These are phyloP conservation scores for Crenichthys baileyi DNA, from an alignment of 2,797 vertebrate genomes.

Conservation along the genomic window DNA sequence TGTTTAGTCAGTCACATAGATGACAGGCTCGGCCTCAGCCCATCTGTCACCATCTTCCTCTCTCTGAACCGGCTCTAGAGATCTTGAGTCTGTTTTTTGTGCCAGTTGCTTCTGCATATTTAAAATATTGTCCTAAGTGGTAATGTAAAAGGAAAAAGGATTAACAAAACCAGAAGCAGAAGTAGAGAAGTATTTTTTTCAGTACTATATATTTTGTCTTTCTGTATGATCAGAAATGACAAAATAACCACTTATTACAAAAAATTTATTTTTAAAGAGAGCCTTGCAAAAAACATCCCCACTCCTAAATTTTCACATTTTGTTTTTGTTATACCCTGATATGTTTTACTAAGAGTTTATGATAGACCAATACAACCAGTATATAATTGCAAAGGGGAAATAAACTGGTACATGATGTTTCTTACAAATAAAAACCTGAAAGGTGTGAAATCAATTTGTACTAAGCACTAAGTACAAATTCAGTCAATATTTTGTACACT, in stretches of 20 bases:
- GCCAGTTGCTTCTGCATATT: neutral
- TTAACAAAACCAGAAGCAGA: neutral
- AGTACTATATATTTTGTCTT: neutral
- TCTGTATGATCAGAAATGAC: neutral
- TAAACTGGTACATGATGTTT: neutral
- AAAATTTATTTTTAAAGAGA: neutral
- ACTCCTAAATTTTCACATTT: neutral
- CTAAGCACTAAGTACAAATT: neutral
- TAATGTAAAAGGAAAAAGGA: neutral
- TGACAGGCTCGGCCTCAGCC: slow-evolving; percentile 47
- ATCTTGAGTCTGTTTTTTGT: neutral
- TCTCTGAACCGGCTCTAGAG: slow-evolving; percentile 12
- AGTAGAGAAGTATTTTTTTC: neutral
- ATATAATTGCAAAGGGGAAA: neutral
- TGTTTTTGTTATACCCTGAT: neutral
- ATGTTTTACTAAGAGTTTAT: neutral
- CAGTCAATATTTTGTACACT: neutral
- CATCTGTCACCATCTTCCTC: slow-evolving; percentile 33
- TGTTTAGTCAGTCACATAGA: slow-evolving; percentile 48
- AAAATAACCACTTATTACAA: neutral
- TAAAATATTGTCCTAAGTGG: neutral
- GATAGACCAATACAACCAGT: neutral
- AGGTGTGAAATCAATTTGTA: neutral
- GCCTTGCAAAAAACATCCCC: neutral
- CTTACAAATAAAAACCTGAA: neutral